Percentiles rank a stretch among this genome's conserved stretches.
Conservation (phyloP, 2,888 invertebrate genomes). For the Eupeodes luniger region DNA sequence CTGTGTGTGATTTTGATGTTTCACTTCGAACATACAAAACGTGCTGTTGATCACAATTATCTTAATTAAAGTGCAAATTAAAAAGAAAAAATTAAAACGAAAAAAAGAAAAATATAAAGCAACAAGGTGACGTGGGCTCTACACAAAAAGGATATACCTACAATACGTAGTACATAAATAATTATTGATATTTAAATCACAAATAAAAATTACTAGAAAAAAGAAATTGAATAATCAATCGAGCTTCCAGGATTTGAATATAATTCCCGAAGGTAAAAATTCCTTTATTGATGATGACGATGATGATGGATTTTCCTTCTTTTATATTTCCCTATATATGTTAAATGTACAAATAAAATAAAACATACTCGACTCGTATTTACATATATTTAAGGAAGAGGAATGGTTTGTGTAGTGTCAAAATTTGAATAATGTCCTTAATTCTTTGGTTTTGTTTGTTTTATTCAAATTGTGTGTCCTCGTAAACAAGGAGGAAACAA, state of each 20-base stretch:
- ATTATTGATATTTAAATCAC: conserved; percentile 22
- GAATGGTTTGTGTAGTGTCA: conserved; percentile 1
- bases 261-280: conserved; percentile 65
- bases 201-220: conserved; percentile 16
- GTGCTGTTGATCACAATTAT: conserved; percentile 39
- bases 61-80: conserved; percentile 34
- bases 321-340: not conserved
- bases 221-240: conserved; percentile 48
- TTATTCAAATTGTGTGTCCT: conserved; percentile 12
- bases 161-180: not conserved
- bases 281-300: conserved; percentile 37
- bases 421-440: conserved; percentile 26
- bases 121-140: conserved; percentile 54
- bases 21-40: conserved; percentile 28
- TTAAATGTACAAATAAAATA: too few species aligned
- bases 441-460: conserved; percentile 15
- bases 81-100: not conserved
- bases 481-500: not conserved
- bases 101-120: conserved; percentile 36
- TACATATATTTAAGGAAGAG: not conserved
- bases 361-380: too few species aligned
- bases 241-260: conserved; percentile 40
- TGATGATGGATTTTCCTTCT: conserved; percentile 39
- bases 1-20: conserved; percentile 57
- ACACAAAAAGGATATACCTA: conserved; percentile 4